Base-by-base conservation (phyloP, 1,140 invertebrate species). In the Lasioglossum baleicum region DNA sequence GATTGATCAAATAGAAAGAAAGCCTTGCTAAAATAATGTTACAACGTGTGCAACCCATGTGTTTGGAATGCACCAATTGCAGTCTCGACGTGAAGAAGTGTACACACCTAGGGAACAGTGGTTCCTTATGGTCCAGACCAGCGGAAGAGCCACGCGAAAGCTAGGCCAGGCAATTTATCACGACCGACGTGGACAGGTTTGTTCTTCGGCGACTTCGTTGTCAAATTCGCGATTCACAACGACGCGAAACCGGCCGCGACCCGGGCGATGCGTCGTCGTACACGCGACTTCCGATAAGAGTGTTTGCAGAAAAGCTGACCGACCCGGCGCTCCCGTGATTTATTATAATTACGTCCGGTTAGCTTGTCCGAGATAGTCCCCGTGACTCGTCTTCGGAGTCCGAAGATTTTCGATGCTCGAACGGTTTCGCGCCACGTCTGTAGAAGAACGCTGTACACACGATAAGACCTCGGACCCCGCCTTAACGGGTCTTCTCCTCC, bases 391-490 rank as follows among this genome's bases (percentile, higher is more conserved):
- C 44, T 48, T 11, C 44, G 44, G 44, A 10, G 44, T 11, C 44
- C 7, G 48, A 48, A 73, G 22, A 22, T 79, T 79, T 73, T 56
- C 26, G 13, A 73, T 20, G 17, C 67, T 8, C 20, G 7, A 20
- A 42, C 53, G 66, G 65, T 7, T 22, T 42, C 35, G 31, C 31
- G 35, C 20, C n/a, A 13, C 35, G 56, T 56, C 44, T 17, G 13
- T 10, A 61, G 64, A 56, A 17, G 66, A 44, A 17, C 26, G 56
- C 15, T 7, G 61, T 65, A 35, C 35, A 26, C 40, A 53, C 68
- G 83, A 85, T 84, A 84, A 85, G 69, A 48, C 44, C 22, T 35
- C 7, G 53, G 31, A 68, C 72, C 73, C 69, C 68, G 78, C 65
- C 60, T 66, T 66, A 84, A 74, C 82, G 74, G 73, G 61, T 75